Evolutionary conservation across 2,888 invertebrate species (phyloP).

Genomic region (Byasa hedistus): DNA sequence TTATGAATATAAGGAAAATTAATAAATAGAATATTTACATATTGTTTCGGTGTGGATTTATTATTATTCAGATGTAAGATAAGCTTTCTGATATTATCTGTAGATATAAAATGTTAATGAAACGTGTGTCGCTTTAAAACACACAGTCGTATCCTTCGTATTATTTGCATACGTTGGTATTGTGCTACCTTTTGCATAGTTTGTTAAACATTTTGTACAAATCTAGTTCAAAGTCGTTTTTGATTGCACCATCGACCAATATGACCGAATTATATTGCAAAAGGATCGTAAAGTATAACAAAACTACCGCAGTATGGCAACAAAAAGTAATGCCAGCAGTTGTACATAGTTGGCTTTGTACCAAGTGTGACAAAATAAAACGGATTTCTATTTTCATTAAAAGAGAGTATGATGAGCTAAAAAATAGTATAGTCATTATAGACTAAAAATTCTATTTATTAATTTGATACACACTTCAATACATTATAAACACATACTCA

Average conservation of each 20-base stretch:
- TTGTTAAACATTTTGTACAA: neutral
- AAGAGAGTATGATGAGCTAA: neutral
- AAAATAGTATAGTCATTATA: no score
- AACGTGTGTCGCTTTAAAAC: conserved; percentile 1
- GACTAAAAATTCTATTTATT: neutral
- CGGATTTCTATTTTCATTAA: neutral
- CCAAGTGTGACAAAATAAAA: conserved; percentile 13
- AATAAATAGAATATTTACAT: neutral
- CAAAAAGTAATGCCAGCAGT: conserved; percentile 12
- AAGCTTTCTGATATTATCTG: conserved; percentile 5
- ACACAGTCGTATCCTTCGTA: neutral
- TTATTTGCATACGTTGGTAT: conserved; percentile 3
- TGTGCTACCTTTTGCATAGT: neutral
- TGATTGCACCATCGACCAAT: conserved; percentile 26
- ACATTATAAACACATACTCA: neutral
- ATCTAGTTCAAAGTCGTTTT: conserved; percentile 13
- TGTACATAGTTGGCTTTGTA: conserved; percentile 20
- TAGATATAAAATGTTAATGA: neutral
- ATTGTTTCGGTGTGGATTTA: conserved; percentile 3
- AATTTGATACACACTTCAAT: neutral
- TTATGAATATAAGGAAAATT: neutral
- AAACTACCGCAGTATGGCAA: conserved; percentile 13
- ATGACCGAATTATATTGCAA: conserved; percentile 29
- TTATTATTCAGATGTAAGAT: conserved; percentile 1
- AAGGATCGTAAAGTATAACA: conserved; percentile 12